A percentile compares a stretch with the other conserved stretches of the same genome.
phyloP scores from a whole-genome alignment of 2,888 invertebrate species.

The Hypomecis atomaria region DNA sequence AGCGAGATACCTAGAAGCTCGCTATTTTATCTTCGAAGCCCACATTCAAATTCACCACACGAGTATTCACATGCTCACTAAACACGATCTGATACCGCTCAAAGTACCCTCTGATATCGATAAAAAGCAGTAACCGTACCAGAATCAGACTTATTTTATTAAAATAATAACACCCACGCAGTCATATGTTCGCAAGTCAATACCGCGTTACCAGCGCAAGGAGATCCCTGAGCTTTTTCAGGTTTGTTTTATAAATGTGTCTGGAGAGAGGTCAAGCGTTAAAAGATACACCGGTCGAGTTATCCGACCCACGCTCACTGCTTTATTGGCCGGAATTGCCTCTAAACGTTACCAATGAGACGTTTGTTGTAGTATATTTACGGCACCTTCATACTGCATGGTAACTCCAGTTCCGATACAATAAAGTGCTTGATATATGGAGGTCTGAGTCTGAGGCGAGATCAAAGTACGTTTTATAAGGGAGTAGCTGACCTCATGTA shows the following conservation, averaged over 20 bases:
- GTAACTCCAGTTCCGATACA: conserved; percentile 60
- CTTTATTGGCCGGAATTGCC: conserved; percentile 82
- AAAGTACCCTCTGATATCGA: conserved; percentile 18
- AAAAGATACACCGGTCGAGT: conserved; percentile 59
- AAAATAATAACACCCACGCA: conserved; percentile 73
- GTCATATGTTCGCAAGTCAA: conserved; percentile 65
- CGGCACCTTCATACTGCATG: conserved; percentile 62
- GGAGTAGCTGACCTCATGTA: conserved; percentile 21
- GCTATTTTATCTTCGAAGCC: conserved; percentile 14
- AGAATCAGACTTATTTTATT: conserved; percentile 59
- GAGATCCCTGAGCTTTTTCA: conserved; percentile 25
- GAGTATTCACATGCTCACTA: conserved; percentile 38
- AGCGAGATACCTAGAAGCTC: conserved; percentile 9
- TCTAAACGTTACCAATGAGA: conserved; percentile 83
- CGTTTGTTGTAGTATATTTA: conserved; percentile 80
- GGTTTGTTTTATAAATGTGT: conserved; percentile 39
- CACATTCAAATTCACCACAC: conserved; percentile 26
- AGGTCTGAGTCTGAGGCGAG: conserved; percentile 50
- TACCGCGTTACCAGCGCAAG: conserved; percentile 47
- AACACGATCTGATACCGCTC: conserved; percentile 37
- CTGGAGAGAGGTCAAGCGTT: conserved; percentile 53
- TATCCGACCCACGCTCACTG: conserved; percentile 72
- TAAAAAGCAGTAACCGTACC: conserved; percentile 47
- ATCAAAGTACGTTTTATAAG: conserved; percentile 21
- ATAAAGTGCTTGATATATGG: conserved; percentile 72